Evolutionary conservation across 2,888 invertebrate genomes (phyloP), one percentile per base, ranked within the genome.

Genomic region (Ligdia adustata): DNA sequence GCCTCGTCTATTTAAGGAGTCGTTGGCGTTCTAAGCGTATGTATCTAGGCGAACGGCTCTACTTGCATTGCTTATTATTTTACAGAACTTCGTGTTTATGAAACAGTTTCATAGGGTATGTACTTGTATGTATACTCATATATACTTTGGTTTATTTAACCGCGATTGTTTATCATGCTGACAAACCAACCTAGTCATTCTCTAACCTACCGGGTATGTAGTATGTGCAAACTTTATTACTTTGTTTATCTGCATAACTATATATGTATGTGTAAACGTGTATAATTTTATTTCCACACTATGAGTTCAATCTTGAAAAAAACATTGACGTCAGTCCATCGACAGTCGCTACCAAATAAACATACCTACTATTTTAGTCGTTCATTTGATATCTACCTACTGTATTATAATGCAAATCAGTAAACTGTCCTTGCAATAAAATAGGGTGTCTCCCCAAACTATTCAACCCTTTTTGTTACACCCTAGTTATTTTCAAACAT

Each of bases 381-480:
- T 3, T 14, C 22, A 22, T 37, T 46, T 37, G 14, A 28, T 42
- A 43, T n/a, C n/a, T n/a, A n/a, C n/a, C n/a, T n/a, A n/a, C 27
- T 32, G 38, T 28, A 12, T 9, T 20, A 12, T 37, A 39, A 49
- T 49, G 48, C 33, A 49, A 43, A 49, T 49, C 38, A 43, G 48
- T 38, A 20, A 28, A 34, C 11, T 72, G 69, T 71, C 68, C 71
- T 63, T 69, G 66, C 69, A 65, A 68, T 68, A 56, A 66, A 71
- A 63, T 58, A 59, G 79, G 78, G 75, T 71, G 63, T 70, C 72
- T 77, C 85, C 86, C 84, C 69, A 77, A 77, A 79, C 76, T 62
- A 70, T 68, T 68, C 69, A 86, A 87, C 87, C 88, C 87, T 85
- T 85, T 82, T 59, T 66, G 68, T 79, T 69, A 70, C 80, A 81